Evolutionary conservation across 2,797 vertebrate genomes (phyloP).

Genomic region (Lateolabrax maculatus): DNA sequence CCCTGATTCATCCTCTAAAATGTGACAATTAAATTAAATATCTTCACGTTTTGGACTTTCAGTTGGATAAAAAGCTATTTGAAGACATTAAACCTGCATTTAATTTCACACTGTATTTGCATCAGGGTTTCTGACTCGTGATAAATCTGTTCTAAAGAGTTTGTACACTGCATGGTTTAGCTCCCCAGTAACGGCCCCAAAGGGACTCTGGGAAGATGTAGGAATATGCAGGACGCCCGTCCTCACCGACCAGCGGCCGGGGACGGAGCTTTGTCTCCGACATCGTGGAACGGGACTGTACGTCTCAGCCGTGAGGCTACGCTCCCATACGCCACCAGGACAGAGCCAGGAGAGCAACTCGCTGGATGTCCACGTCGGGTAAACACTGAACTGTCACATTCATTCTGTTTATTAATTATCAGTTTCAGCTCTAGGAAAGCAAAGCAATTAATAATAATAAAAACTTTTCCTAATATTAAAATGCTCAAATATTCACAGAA

Average conservation of each 20-base stretch:
- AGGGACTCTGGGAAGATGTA: constrained; percentile 81
- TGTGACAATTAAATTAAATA: not conserved
- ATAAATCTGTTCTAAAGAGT: no score
- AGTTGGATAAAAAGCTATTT: not conserved
- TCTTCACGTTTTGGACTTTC: not conserved
- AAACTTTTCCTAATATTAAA: no score
- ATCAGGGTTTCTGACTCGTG: rapidly evolving
- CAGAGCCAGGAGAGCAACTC: constrained; percentile 90
- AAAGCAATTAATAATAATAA: no score
- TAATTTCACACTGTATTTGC: no score
- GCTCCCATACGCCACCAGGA: constrained; percentile 89
- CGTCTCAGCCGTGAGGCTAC: constrained; percentile 79
- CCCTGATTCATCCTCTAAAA: not conserved
- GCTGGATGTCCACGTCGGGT: constrained; percentile 85
- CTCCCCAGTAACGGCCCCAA: constrained; percentile 80
- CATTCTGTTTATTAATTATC: not conserved
- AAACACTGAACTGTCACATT: not conserved
- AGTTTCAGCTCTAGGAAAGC: no score
- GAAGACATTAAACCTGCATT: no score
- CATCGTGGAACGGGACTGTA: constrained; percentile 82
- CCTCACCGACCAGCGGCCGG: constrained; percentile 70
- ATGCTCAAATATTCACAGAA: no score
- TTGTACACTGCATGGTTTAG: constrained; percentile 84
- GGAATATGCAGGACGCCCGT: constrained; percentile 81
- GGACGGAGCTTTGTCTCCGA: constrained; percentile 75